Evolutionary conservation across 2,888 invertebrate species (phyloP), one percentile per base, ranked within the genome.

Genomic region (Cryptocephalus primarius): DNA sequence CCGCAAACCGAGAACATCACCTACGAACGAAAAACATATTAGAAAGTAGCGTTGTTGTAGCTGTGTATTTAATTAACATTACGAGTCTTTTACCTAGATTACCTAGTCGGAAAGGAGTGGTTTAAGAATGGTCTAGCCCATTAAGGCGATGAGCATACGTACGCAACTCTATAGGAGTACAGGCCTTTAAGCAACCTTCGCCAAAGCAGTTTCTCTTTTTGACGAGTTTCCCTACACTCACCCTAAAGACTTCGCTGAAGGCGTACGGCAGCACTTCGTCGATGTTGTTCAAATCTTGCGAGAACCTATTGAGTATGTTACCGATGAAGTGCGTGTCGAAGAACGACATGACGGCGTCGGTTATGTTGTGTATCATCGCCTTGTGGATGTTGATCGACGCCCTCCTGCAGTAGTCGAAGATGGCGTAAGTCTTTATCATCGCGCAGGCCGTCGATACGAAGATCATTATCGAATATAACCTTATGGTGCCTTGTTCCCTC

Each of bases 371-470:
- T 4, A 57, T 53, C 59, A 62, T 62, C 9, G 53, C 49, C 47
- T 60, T 59, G 50, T 63, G 63, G 2, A 62, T 39, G 13, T 57
- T 62, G 8, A 59, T 55, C 0, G 63, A 63, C 88, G 75, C 75
- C 90, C 77, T n/a, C 85, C 82, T 43, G 88, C 89, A 1, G 84
- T 84, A 71, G 89, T 86, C 45, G 85, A 71, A 52, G 83, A 85
- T 0, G 84, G 86, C 39, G 39, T 51, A 57, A 2, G 52, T 47
- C 47, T 55, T 47, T 8, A 48, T 42, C 31, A 57, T 43, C 32
- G 48, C 48, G 12, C 55, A 43, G 36, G 48, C 9, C 12, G 49
- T 45, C 4, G 52, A 45, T 8, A 44, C 32, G 2, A 45, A 13
- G 10, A 57, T 51, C 49, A 56, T 53, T 1, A 48, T n/a, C 1